Percentiles rank a stretch among this genome's conserved stretches.
Conservation (phyloP, 2,797 vertebrate genomes). For the Garrulus glandarius region DNA sequence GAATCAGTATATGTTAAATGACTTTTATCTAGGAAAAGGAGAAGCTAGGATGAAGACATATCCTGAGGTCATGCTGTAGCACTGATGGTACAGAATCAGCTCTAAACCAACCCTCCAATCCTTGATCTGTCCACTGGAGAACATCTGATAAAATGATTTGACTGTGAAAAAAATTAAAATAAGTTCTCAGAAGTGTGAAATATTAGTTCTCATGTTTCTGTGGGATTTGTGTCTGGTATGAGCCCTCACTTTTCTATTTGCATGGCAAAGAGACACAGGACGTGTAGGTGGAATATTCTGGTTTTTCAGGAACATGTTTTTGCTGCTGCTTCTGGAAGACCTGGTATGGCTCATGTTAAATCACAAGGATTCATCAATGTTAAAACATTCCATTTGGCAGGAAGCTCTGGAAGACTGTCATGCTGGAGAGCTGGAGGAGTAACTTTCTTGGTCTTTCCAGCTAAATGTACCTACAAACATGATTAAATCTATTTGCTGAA, state of each 20-base stretch:
- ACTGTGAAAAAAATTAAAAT: background rate
- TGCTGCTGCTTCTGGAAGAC: background rate
- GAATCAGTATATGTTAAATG: background rate
- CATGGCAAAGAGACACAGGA: background rate
- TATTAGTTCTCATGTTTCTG: background rate
- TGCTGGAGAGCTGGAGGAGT: background rate
- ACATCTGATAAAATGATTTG: background rate
- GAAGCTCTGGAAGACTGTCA: fast-evolving
- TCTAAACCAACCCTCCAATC: background rate
- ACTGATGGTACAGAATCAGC: background rate
- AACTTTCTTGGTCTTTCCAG: background rate
- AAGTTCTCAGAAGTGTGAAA: background rate
- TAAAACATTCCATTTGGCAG: background rate
- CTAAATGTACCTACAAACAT: background rate
- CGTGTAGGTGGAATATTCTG: slow-evolving; percentile 12
- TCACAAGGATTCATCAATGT: background rate
- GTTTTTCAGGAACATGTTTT: background rate
- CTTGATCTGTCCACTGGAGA: background rate
- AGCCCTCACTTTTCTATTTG: background rate
- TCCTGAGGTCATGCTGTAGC: background rate
- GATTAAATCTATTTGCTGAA: background rate
- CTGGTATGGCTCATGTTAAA: background rate
- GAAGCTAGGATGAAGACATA: background rate
- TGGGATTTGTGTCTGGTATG: background rate
- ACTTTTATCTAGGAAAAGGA: background rate